A percentile compares a stretch with the other conserved stretches of the same genome.
Conservation (phyloP, 2,113 vertebrate genomes). For the Melanostigma gelatinosum region DNA sequence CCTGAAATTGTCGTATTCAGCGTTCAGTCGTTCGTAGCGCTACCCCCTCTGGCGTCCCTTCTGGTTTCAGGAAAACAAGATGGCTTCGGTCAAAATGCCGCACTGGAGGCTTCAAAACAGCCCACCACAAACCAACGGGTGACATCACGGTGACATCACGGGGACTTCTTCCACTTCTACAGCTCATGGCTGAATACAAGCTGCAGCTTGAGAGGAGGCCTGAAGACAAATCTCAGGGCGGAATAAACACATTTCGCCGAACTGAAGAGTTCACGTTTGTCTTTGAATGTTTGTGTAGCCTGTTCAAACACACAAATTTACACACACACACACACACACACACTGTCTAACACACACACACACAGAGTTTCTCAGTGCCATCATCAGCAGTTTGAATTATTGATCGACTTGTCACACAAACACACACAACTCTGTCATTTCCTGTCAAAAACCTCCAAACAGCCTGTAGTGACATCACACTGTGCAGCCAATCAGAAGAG, state of each 20-base stretch:
- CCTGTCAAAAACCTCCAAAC: background rate
- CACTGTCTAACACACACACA: background rate
- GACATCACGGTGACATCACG: too few species aligned
- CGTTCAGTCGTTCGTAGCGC: too few species aligned
- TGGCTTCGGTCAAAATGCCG: too few species aligned
- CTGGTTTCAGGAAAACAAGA: too few species aligned
- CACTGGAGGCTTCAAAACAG: too few species aligned
- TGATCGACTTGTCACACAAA: conserved; percentile 7
- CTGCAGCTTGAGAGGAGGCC: background rate
- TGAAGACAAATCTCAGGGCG: background rate
- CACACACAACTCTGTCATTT: background rate
- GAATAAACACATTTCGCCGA: background rate
- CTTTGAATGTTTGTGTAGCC: conserved; percentile 29
- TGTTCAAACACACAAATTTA: conserved; percentile 9
- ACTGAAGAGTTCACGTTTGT: background rate
- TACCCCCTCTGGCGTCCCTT: too few species aligned
- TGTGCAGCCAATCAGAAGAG: conserved; percentile 40
- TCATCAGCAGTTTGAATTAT: conserved; percentile 24
- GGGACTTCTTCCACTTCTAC: too few species aligned
- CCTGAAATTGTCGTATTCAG: too few species aligned
- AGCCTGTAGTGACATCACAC: conserved; percentile 39
- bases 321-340: background rate
- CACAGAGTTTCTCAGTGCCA: background rate
- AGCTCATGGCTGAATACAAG: too few species aligned
- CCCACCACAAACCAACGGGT: too few species aligned